Base-by-base conservation (phyloP, 1,140 invertebrate genomes). In the Drosophila murphyi region DNA sequence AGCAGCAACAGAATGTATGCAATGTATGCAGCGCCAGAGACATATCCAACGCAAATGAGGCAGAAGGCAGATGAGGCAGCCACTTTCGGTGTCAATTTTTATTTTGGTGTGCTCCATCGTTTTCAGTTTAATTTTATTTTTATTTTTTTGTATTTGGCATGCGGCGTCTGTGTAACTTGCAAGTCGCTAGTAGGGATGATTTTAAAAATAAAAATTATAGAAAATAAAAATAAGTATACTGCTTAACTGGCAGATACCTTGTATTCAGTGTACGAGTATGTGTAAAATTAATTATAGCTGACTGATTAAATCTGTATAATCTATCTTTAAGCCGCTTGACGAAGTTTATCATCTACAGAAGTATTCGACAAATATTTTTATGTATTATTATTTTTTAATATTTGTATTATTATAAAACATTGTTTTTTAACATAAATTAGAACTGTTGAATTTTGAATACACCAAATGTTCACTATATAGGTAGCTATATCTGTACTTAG, bases 71-170 rank as follows among this genome's bases (percentile, higher is more conserved):
- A 69, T 83, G 85, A 74, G 83, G 74, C 85, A 85, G 85, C 80
- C 85, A 89, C 85, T 88, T 88, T 85, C 85, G 86, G 85, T 88
- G 85, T 80, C 76, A 81, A 71, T 87, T 87, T 78, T 68, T 79
- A 62, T 62, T 80, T 80, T 20, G n/a, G 20, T 20, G 20, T 59
- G 32, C 76, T 57, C 51, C 29, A 45, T 45, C 56, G 73, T 50
- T 43, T 4, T n/a, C 39, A 8, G 5, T 54, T 41, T 51, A 4
- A 7, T 34, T 28, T 41, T 7, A n/a, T 29, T 32, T 20, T 48
- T n/a, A n/a, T 41, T 59, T 56, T 29, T 3, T 47, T 67, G 20
- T 20, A 1, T 59, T 51, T 48, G 10, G 55, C 55, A 12, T 32
- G 41, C 7, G 48, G 52, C 34, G 57, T 45, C 68, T 62, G 56